phyloP scores from a whole-genome alignment of 2,113 vertebrate species.

The Stomatorhinus ivindoensis region DNA sequence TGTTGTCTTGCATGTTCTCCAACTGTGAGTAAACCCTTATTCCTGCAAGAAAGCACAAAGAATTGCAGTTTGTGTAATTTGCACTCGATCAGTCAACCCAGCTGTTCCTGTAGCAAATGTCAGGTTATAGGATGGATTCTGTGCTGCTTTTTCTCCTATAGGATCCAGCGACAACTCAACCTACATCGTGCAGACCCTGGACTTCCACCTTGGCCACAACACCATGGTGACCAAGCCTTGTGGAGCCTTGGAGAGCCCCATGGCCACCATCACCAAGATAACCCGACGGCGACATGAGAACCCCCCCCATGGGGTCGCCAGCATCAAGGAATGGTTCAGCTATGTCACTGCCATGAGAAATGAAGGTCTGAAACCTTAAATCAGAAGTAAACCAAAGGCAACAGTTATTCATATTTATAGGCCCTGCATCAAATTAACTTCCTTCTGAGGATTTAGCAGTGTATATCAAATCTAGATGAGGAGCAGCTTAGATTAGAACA shows the following conservation, averaged over 20 bases:
- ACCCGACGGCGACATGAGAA: conserved; percentile 92
- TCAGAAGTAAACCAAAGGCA: not conserved
- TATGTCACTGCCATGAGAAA: conserved; percentile 96
- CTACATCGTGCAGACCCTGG: conserved; percentile 91
- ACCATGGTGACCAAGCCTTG: conserved; percentile 98
- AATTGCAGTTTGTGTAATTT: not conserved
- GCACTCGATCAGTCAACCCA: not conserved
- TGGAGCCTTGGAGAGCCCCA: conserved; percentile 90
- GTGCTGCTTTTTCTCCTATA: conserved; percentile 34
- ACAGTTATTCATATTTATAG: not conserved
- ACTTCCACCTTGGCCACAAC: conserved; percentile 94
- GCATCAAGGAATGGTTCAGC: conserved; percentile 96
- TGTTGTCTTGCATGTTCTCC: not conserved
- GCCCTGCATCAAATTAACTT: not conserved
- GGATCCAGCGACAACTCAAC: conserved; percentile 90
- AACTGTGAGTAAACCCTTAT: not conserved
- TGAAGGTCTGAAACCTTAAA: conserved; percentile 66
- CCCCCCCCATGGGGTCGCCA: conserved; percentile 92
- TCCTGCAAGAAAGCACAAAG: not conserved
- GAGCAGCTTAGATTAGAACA: not conserved
- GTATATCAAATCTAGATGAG: not conserved
- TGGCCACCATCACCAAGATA: conserved; percentile 98
- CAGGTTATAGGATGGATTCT: not conserved
- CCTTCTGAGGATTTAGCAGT: not conserved
- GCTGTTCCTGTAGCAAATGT: not conserved